phyloP scores from a whole-genome alignment of 2,113 vertebrate genomes.

The Gambusia affinis region DNA sequence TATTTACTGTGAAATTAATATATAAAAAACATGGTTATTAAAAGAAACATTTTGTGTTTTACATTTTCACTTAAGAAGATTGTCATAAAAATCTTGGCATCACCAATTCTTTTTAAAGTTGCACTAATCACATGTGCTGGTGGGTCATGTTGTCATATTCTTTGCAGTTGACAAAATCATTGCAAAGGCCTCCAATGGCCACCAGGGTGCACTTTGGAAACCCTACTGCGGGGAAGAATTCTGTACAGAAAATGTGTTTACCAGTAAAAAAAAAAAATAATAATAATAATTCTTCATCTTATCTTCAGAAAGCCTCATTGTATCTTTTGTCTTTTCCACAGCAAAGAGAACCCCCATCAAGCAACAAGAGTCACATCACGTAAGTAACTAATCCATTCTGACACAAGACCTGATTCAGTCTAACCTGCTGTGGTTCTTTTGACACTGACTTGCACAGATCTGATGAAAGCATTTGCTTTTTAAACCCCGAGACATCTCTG shows the following conservation, averaged over 20 bases:
- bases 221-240: background rate
- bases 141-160: background rate
- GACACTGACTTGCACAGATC: slow-evolving; percentile 39
- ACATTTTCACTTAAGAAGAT: background rate
- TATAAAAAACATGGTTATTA: background rate
- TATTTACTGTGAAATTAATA: background rate
- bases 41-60: background rate
- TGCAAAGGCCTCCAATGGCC: background rate
- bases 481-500: slow-evolving; percentile 28
- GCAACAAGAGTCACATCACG: slow-evolving; percentile 80
- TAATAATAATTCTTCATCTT: background rate
- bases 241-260: too few species aligned
- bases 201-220: background rate
- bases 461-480: slow-evolving; percentile 41
- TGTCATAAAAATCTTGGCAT: background rate
- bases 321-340: slow-evolving; percentile 65
- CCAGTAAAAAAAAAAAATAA: background rate
- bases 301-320: background rate
- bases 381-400: slow-evolving; percentile 70
- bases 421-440: slow-evolving; percentile 41
- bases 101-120: background rate
- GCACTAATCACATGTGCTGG: background rate
- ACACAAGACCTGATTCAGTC: slow-evolving; percentile 67
- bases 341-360: slow-evolving; percentile 77
- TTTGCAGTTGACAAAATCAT: background rate